Conservation (phyloP, 2,888 invertebrate species). For the Branchipolynoe longqiensis region DNA sequence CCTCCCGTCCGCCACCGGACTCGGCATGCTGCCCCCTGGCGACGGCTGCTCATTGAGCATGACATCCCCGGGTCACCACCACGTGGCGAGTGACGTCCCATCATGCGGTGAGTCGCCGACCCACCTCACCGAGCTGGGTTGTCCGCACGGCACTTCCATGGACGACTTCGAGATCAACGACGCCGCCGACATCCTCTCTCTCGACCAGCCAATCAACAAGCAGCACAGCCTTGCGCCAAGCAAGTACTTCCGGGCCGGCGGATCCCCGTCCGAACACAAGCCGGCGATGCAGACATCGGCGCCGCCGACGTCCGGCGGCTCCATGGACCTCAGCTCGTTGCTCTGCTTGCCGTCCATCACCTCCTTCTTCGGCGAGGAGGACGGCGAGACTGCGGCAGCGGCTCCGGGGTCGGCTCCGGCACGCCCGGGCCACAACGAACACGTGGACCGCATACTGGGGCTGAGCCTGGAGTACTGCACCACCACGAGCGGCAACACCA, state of each 20-base stretch:
- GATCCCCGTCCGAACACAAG: conserved; percentile 5
- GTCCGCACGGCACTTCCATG: not conserved
- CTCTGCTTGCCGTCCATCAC: conserved; percentile 59
- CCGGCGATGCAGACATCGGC: not conserved
- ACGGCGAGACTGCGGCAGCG: not conserved
- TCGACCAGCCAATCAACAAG: conserved; percentile 61
- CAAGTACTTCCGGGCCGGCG: conserved; percentile 9
- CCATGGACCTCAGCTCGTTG: conserved; percentile 46
- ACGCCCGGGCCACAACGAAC: not conserved
- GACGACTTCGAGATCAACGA: conserved; percentile 61
- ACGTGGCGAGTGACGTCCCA: not conserved
- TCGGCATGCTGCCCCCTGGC: not conserved
- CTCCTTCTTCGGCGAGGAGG: conserved; percentile 55
- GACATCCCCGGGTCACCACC: not conserved
- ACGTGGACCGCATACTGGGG: conserved; percentile 53
- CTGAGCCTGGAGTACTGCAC: conserved; percentile 40
- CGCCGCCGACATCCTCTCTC: conserved; percentile 58
- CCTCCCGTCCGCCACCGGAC: not conserved
- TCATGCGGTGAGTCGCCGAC: not conserved
- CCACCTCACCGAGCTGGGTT: conserved; percentile 15
- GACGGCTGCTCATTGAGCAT: not conserved
- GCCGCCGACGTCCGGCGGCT: not conserved
- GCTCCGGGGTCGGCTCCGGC: not conserved
- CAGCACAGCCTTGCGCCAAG: conserved; percentile 4
- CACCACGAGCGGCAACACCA: not conserved